phyloP scores from a whole-genome alignment of 2,797 vertebrate genomes.

The Gymnoscopelus microlampas region DNA sequence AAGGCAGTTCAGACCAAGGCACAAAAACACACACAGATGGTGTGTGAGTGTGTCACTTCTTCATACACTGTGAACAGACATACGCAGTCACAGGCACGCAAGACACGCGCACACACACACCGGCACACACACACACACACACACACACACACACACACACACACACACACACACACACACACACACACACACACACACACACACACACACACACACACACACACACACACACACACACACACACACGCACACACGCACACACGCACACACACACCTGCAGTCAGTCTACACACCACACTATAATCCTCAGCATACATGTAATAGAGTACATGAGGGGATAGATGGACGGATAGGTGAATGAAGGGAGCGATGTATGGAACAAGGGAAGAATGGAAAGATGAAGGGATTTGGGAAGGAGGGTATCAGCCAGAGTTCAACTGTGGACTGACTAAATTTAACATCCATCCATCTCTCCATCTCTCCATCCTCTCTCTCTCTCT shows the following conservation, averaged over 20 bases:
- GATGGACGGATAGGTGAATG: slow-evolving; percentile 69
- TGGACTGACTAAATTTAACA: slow-evolving; percentile 93
- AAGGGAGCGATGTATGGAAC: slow-evolving; percentile 1
- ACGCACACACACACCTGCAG: too few relatives aligned
- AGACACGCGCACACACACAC: too few relatives aligned
- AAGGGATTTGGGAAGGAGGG: slow-evolving; percentile 44
- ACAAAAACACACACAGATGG: slow-evolving; percentile 61
- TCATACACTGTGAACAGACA: background rate
- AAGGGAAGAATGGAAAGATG: background rate
- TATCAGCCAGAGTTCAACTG: slow-evolving; percentile 85
- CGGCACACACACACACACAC: background rate
- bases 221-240: too few relatives aligned
- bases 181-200: too few relatives aligned
- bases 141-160: too few relatives aligned
- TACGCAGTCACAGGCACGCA: background rate
- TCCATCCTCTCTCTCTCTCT: slow-evolving; percentile 7
- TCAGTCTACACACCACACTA: background rate
- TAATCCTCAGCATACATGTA: background rate
- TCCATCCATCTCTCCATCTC: slow-evolving; percentile 55
- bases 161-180: background rate
- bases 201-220: background rate
- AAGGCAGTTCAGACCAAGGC: slow-evolving; percentile 71
- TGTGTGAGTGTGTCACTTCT: slow-evolving; percentile 34
- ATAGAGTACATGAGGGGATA: slow-evolving; percentile 33
- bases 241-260: too few relatives aligned